Base-by-base conservation (phyloP, 1,140 invertebrate genomes). In the Calliphora vicina region DNA sequence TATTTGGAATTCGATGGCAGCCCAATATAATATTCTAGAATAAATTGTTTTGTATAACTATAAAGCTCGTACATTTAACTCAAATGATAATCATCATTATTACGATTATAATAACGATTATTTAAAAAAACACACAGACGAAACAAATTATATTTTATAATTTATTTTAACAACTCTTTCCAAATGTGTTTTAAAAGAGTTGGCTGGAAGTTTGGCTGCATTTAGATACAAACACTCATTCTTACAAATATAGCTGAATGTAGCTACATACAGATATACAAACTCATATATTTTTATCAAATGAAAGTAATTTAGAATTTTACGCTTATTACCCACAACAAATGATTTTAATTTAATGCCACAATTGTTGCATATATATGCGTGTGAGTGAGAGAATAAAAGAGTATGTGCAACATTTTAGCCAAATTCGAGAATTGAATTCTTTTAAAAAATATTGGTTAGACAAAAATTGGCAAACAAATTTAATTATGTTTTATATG, bases 281-380 rank as follows among this genome's bases (percentile, higher is more conserved):
- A 17, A 74, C 15, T 27, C 73, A 29, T 13, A 67, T 67, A n/a
- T 78, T 23, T 78, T 45, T 78, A 78, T 78, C 9, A 78, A 78
- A 78, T 78, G 74, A 78, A 78, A 78, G 74, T 78, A 78, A 78
- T 78, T 78, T 78, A 67, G 35, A 78, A 43, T 78, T 78, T 78
- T 12, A 43, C 74, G 74, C 74, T 78, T 78, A 78, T 78, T 78
- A 45, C 35, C 35, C 74, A 43, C 42, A 78, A 78, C 35, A 43
- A 78, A 78, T 78, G 74, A 43, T 78, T 78, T 78, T 78, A 45
- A 78, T 45, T 78, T 78, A 67, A 67, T 67, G 20, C 61, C 61
- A 67, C 17, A 57, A 57, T 15, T 35, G 35, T 10, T 35, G 35
- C 35, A 35, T 35, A 35, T 6, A 5, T 35, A 35, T 4, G 43